Percentiles rank a stretch among this genome's conserved stretches.
These are phyloP conservation scores for Sus scrofa DNA, from an alignment of 2,113 vertebrate genomes.

Conservation along the genomic window DNA sequence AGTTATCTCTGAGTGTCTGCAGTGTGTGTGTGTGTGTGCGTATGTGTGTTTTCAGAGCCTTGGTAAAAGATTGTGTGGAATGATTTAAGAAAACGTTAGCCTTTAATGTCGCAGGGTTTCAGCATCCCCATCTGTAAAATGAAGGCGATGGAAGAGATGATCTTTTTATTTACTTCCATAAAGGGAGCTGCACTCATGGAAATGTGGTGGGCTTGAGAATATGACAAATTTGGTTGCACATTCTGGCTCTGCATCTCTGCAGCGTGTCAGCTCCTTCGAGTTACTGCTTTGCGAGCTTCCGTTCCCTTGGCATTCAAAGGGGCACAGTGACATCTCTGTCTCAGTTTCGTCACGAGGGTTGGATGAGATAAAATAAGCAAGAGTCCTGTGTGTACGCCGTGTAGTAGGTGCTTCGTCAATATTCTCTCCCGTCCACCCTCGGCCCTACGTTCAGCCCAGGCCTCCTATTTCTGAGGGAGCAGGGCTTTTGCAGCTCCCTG, in stretches of 20 bases:
- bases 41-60: neutral
- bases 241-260: neutral
- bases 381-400: neutral
- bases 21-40: neutral
- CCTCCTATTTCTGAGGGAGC: neutral
- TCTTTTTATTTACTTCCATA: conserved; percentile 47
- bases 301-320: neutral
- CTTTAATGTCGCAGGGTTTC: neutral
- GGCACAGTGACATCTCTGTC: neutral
- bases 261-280: rapidly evolving
- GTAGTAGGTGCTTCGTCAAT: neutral
- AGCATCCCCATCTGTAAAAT: neutral
- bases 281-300: neutral
- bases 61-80: neutral
- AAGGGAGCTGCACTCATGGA: conserved; percentile 19
- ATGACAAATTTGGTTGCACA: neutral
- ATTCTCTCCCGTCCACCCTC: neutral
- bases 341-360: neutral
- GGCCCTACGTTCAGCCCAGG: neutral
- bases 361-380: neutral
- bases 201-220: neutral
- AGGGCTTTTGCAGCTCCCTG: neutral
- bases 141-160: neutral
- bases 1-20: neutral
- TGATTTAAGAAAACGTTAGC: neutral